Base-by-base conservation (phyloP, 2,113 vertebrate genomes). In the Panurus biarmicus region DNA sequence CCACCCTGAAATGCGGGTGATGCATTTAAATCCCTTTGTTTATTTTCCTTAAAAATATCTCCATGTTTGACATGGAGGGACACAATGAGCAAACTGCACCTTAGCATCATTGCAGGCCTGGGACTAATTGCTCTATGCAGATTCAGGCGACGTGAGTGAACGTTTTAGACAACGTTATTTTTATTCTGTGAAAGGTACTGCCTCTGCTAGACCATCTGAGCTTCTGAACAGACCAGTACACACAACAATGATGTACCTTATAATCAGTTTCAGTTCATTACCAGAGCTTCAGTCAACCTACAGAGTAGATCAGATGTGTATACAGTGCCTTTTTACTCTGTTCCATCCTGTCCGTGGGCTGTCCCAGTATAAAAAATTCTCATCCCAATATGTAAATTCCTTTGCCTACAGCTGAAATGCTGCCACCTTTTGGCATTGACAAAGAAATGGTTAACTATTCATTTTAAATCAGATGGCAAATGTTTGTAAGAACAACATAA, bases 401-500 rank as follows among this genome's bases (percentile, higher is more conserved):
- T 87, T 85, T 85, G 44, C 85, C 64, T 95, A 2, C 48, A 76
- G 31, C 87, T 86, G 82, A 90, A 94, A 70, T 93, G 82, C 91
- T 95, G 89, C 91, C 75, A 83, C 61, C 75, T 94, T 94, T 94
- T 83, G 87, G 85, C 45, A 45, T 53, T 60, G 44, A 53, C 72
- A 78, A 50, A 90, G 58, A 94, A 95, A 77, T 50, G 60, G 69
- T 90, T 84, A 77, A 80, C 87, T 93, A 78, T 93, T 92, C 28
- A 70, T 95, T 93, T 85, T n/a, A 83, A 83, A 94, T 94, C 54
- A 85, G 72, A 77, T 65, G 58, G 71, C 71, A 74, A 73, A 66
- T 91, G 33, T 94, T 93, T 76, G 80, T 69, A 79, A 91, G 84
- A 95, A 60, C 77, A 94, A 70, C 58, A 66, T 71, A 91, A 93